phyloP scores from a whole-genome alignment of 1,140 invertebrate genomes.

The Elysia chlorotica region DNA sequence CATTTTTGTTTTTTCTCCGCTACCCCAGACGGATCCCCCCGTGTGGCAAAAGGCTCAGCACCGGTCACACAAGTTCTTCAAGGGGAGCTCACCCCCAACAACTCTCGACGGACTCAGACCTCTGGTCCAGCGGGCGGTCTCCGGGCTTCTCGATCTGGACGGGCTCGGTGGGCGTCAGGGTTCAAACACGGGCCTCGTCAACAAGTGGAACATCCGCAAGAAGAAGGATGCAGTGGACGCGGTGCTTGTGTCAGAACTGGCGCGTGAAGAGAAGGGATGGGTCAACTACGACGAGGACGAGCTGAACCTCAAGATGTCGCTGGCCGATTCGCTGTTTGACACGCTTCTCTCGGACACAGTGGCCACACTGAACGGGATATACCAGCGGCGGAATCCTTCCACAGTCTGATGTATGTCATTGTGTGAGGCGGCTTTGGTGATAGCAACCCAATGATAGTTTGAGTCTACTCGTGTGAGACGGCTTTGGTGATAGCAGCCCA shows the following conservation, averaged over 20 bases:
- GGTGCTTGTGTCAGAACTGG: constrained; percentile 71
- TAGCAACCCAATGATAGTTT: not conserved
- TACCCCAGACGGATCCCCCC: constrained; percentile 51
- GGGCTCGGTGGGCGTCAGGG: constrained; percentile 68
- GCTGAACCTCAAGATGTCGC: constrained; percentile 71
- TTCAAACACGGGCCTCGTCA: too few relatives aligned
- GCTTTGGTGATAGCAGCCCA: not conserved
- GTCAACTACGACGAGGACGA: constrained; percentile 75
- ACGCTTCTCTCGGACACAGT: constrained; percentile 70
- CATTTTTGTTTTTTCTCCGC: too few relatives aligned
- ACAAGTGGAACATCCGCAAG: constrained; percentile 73
- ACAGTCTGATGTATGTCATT: not conserved
- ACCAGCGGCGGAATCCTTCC: constrained; percentile 3
- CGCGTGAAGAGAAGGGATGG: constrained; percentile 75
- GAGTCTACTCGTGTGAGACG: not conserved
- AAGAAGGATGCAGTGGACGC: constrained; percentile 76
- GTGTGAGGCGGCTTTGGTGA: not conserved
- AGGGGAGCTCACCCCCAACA: constrained; percentile 39
- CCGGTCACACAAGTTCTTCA: constrained; percentile 43
- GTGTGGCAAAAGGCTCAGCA: constrained; percentile 65
- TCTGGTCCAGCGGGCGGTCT: constrained; percentile 47
- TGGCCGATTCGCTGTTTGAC: constrained; percentile 71
- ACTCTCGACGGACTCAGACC: constrained; percentile 46
- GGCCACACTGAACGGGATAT: constrained; percentile 48
- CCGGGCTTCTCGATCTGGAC: constrained; percentile 66